phyloP scores from a whole-genome alignment of 2,113 vertebrate genomes.

The Oreochromis aureus region DNA sequence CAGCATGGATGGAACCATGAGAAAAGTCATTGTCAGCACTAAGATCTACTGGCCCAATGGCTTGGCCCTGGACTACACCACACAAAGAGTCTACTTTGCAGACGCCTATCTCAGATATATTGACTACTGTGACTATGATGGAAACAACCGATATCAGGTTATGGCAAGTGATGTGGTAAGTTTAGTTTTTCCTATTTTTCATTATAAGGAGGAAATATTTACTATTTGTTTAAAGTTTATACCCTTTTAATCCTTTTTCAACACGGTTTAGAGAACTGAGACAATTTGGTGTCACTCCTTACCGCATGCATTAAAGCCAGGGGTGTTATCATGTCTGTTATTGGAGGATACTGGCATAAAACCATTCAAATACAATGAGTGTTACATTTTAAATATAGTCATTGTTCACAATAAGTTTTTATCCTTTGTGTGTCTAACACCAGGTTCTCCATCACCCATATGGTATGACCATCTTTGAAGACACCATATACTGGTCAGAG shows the following conservation, averaged over 20 bases:
- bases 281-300: not conserved
- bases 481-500: conserved; percentile 88
- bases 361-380: not conserved
- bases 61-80: conserved; percentile 70
- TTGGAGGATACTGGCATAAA: not conserved
- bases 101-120: conserved; percentile 74
- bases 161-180: conserved; percentile 72
- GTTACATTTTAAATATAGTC: not conserved
- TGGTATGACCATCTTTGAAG: conserved; percentile 85
- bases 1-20: conserved; percentile 62
- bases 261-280: not conserved
- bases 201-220: not conserved
- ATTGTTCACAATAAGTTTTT: not conserved
- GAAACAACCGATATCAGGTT: conserved; percentile 68
- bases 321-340: not conserved
- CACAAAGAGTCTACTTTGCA: conserved; percentile 69
- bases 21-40: conserved; percentile 60
- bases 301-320: not conserved
- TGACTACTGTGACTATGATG: conserved; percentile 72
- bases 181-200: not conserved
- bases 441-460: conserved; percentile 86
- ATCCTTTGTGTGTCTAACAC: not conserved
- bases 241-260: not conserved
- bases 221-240: not conserved
- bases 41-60: conserved; percentile 75